Evolutionary conservation across 1,140 invertebrate genomes (phyloP), one percentile per base, ranked within the genome.

Genomic region (Octopus sinensis): DNA sequence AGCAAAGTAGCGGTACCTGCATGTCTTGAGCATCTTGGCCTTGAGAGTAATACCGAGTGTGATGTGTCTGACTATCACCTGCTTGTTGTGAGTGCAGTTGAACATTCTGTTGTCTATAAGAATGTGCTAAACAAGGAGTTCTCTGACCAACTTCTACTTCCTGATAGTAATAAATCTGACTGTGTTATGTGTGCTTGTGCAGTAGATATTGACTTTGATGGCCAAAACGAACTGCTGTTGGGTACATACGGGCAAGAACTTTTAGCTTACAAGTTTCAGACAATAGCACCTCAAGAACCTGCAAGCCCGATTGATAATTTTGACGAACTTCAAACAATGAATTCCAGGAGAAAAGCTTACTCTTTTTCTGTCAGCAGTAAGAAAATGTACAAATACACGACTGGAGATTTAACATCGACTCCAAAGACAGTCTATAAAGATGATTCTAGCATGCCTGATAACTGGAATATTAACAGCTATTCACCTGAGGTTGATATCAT

Each of bases 121-220:
- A 91, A 94, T 90, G 88, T 95, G 79, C 84, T 93, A 62, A 89
- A 90, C 79, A 89, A 92, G 85, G 93, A 92, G 53, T 90, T 95
- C 79, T 89, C 90, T 43, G 90, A 92, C 77, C 91, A 91, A 77
- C 83, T 91, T 68, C 87, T 90, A 17, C 89, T 94, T 68, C 91
- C 89, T 80, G 90, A 91, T 52, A 93, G 91, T 85, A 92, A 94
- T 84, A 90, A 88, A 5, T 92, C 91, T 81, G 94, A 94, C 89
- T 91, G 91, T 82, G 90, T 93, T 54, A 88, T 93, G 17, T 93
- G 93, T 85, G 92, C 92, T 51, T 93, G 92, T 85, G 91, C 94
- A 54, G 92, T 92, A 4, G 94, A 95, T 87, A 91, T 95, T 80
- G 93, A 95, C 89, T 94, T 95, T 92, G 94, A 95, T 91, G 93